These are phyloP conservation scores for Folsomia candida DNA, from an alignment of 2,888 invertebrate genomes.

Conservation along the genomic window DNA sequence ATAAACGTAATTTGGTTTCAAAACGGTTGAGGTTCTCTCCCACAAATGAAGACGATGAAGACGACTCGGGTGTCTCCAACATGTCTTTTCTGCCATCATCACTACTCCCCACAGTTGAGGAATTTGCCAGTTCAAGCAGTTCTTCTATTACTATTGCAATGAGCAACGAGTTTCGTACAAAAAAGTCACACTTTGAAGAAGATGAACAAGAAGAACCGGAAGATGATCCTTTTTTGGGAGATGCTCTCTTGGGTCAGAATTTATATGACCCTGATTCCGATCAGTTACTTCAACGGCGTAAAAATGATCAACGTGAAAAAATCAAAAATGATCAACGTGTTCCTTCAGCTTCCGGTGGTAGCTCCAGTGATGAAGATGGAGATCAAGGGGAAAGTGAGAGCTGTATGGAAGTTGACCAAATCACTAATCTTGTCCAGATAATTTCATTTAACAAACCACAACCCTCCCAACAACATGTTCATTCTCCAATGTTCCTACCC, in stretches of 20 bases:
- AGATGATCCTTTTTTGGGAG: constrained; percentile 47
- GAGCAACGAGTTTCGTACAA: constrained; percentile 30
- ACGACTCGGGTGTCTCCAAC: constrained; percentile 15
- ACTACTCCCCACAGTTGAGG: no score
- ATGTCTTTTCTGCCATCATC: constrained; percentile 19
- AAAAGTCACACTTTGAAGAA: constrained; percentile 37
- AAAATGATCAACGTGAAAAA: constrained; percentile 21
- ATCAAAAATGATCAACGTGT: constrained; percentile 43
- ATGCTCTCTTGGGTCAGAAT: constrained; percentile 35
- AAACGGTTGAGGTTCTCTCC: constrained; percentile 38
- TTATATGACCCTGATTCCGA: constrained; percentile 16
- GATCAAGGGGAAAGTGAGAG: constrained; percentile 28
- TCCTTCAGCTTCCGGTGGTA: constrained; percentile 43
- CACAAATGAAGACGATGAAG: constrained; percentile 13
- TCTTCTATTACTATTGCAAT: neutral
- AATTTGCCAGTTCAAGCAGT: neutral
- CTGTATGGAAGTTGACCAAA: constrained; percentile 61
- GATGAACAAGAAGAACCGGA: constrained; percentile 30
- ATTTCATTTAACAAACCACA: constrained; percentile 57
- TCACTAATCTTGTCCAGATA: constrained; percentile 62
- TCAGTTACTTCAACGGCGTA: constrained; percentile 15
- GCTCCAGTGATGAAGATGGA: constrained; percentile 41
- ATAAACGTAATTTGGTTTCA: constrained; percentile 27
- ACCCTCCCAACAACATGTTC: neutral
- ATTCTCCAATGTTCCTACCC: neutral